Base-by-base conservation (phyloP, 1,140 invertebrate species). In the Sminthurinus signatus region DNA sequence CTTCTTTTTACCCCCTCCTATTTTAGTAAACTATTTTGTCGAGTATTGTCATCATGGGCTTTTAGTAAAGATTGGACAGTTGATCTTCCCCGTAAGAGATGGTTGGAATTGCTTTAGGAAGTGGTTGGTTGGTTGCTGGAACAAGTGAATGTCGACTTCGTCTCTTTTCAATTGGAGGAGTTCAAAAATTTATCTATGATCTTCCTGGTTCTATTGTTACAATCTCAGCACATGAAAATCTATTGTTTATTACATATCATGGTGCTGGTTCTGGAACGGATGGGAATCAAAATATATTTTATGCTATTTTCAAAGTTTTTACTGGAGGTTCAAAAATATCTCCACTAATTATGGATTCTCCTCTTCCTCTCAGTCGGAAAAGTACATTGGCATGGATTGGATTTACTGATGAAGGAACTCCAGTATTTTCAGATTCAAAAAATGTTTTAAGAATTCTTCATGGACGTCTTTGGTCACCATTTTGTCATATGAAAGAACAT, bases 51-150 rank as follows among this genome's bases (percentile, higher is more conserved):
- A 59, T 84, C 86, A 2, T 86, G 88, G 81, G 83, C 84, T 63
- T 86, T 84, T 55, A 87, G 84, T 73, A 93, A 93, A 74, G 93
- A 97, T 79, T 98, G 94, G 95, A 83, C 80, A 15, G 74, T 85
- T 8, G 81, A 84, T 31, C 76, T 96, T 74, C 84, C 88, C 0
- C 83, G 86, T 60, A 84, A 77, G 86, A 88, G 72, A 84, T 84
- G 0, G 66, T 83, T 60, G 85, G 85, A n/a, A 72, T 95, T 21
- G 82, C 84, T 5, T 81, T 85, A 39, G 89, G 88, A 8, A 79
- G 82, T 27, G 84, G 81, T 50, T 84, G 92, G 74, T 80, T 95
- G 17, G 92, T 87, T 28, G 85, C 85, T 43, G 88, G 85, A 4
- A 95, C 91, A 0, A 82, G 81, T 68, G 78, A 77, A 31, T 79